Percentiles rank a stretch among this genome's conserved stretches.
Conservation (phyloP, 2,888 invertebrate species). For the Agrotis segetum region DNA sequence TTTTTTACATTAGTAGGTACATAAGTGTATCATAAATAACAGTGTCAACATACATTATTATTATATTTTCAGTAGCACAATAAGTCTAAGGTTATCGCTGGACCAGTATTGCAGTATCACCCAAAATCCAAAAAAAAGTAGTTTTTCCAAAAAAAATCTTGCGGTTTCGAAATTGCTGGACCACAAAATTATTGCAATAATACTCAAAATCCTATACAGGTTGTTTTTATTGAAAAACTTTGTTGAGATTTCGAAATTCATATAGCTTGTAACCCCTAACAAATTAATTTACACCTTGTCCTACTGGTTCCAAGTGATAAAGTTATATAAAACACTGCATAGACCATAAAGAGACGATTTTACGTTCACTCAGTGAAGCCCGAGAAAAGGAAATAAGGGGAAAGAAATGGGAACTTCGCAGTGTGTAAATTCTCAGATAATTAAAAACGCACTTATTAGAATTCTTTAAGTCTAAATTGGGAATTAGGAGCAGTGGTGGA, state of each 20-base stretch:
- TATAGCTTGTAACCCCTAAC: neutral
- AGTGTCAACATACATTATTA: too few species aligned
- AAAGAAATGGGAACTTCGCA: constrained; percentile 4
- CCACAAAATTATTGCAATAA: neutral
- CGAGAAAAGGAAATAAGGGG: constrained; percentile 25
- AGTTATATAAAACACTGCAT: constrained; percentile 28
- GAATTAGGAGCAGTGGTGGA: too few species aligned
- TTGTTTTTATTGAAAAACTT: neutral
- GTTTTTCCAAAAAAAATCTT: too few species aligned
- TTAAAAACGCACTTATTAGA: constrained; percentile 43
- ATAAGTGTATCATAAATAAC: too few species aligned
- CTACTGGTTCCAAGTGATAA: constrained; percentile 10
- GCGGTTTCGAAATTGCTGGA: too few species aligned
- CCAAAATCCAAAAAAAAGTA: too few species aligned
- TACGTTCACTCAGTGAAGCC: constrained; percentile 21
- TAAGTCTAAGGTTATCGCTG: too few species aligned
- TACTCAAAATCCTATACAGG: neutral
- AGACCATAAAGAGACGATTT: constrained; percentile 28
- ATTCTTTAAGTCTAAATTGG: constrained; percentile 28
- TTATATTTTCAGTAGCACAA: too few species aligned
- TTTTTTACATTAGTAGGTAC: too few species aligned
- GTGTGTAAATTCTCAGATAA: constrained; percentile 43
- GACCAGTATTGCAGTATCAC: too few species aligned
- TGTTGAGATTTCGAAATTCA: neutral
- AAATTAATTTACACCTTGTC: constrained; percentile 17